Evolutionary conservation across 2,888 invertebrate species (phyloP), one percentile per base, ranked within the genome.

Genomic region (Polyploca ridens): DNA sequence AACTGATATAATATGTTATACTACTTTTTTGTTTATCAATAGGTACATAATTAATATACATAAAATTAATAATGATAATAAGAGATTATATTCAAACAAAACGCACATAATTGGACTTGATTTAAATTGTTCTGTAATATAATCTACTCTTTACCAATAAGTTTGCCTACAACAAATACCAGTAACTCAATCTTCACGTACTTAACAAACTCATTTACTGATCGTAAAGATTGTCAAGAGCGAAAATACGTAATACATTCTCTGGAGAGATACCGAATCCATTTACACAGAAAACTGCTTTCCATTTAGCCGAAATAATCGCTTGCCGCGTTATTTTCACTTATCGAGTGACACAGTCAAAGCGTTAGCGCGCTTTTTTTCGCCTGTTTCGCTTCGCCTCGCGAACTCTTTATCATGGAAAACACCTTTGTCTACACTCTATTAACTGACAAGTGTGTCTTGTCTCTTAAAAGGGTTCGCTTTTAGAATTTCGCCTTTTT

Each of bases 361-460:
- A 69, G 71, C 76, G 71, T 54, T 54, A 67, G 64, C 64, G 65
- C 64, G 69, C 64, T 65, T 64, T 65, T n/a, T 68, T 69, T 68
- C 59, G 58, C 60, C 59, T 68, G 64, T 59, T 41, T 54, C 62
- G 4, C 27, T 46, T 13, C 27, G 54, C 58, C 60, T 13, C 58
- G 19, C 19, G 41, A 58, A 38, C 67, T 69, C 74, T 83, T 78
- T 81, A 79, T 83, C 78, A 79, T 79, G 83, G 75, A 77, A 77
- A 82, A 77, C 79, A 82, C 81, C 74, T 82, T 81, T 81, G 81
- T 79, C 83, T 82, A 78, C 76, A 78, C 67, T 74, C 74, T 79
- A 78, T 83, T 78, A 82, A 73, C 76, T 74, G 82, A 77, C 79
- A 77, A 78, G 76, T 74, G 68, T 74, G 76, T 73, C 74, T 73